Evolutionary conservation across 2,113 vertebrate species (phyloP), one percentile per base, ranked within the genome.

Genomic region (Myrmecobius fasciatus): DNA sequence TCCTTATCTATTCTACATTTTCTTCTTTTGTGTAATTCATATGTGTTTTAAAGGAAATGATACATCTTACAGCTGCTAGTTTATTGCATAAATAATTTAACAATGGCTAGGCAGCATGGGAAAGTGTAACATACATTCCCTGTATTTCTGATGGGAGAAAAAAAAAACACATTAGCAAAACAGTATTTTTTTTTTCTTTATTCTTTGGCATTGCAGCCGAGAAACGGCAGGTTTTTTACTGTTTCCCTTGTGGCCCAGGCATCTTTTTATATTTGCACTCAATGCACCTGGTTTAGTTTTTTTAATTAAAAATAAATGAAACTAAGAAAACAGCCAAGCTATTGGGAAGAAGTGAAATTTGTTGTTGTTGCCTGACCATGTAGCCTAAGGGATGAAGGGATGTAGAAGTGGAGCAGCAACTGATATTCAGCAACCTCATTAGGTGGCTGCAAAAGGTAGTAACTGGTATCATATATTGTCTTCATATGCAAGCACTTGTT

Each of bases 61-160:
- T 94, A 11, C 46, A 92, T 89, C 97, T 96, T 52, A 94, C 11
- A 93, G 31, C 26, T 95, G 36, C 53, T 28, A 47, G 31, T 93
- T 94, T 92, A 93, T 91, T 93, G 36, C 53, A 93, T 95, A 96
- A 96, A 96, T 96, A 93, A 96, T 96, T 97, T 94, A 97, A 91
- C 52, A 25, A 20, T 93, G 10, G 43, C 53, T 54, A 89, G 91
- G 52, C 88, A 96, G 22, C 9, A 53, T 7, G 28, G 95, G 12
- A 31, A 89, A 90, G 93, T 95, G 24, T 95, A 96, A 90, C 53
- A 7, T 22, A 51, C 43, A 95, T 95, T 25, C 25, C 89, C 53
- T 54, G n/a, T 25, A 25, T 96, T 95, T 94, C 28, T 91, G n/a
- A 95, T 91, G 60, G 83, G 49, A 90, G 92, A 24, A 36, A 43